Evolutionary conservation across 2,113 vertebrate species (phyloP).

Genomic region (Gadus macrocephalus): DNA sequence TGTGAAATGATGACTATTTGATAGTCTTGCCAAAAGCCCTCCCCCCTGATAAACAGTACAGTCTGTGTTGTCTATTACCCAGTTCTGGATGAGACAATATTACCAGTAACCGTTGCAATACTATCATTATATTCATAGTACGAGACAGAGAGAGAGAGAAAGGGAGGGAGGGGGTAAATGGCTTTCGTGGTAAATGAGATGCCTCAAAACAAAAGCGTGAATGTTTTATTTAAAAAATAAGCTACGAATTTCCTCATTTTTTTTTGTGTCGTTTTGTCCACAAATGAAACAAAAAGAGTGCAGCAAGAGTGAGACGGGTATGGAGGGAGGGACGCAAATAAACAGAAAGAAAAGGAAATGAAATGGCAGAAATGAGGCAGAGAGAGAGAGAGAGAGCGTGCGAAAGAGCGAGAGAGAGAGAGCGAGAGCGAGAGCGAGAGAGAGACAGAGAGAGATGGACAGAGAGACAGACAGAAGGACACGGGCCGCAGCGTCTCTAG

Average conservation of each 20-base stretch:
- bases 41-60: conserved; percentile 26
- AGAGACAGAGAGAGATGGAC: conserved; percentile 5
- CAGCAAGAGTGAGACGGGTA: conserved; percentile 57
- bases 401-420: conserved; percentile 17
- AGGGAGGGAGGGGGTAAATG: conserved; percentile 37
- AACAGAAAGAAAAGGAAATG: conserved; percentile 6
- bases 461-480: conserved; percentile 14
- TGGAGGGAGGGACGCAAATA: conserved; percentile 47
- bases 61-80: conserved; percentile 16
- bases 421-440: conserved; percentile 14
- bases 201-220: conserved; percentile 41
- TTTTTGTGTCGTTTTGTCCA: conserved; percentile 37
- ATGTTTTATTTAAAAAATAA: conserved; percentile 46
- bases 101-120: conserved; percentile 65
- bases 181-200: conserved; percentile 59
- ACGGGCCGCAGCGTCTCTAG: conserved; percentile 67
- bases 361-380: conserved; percentile 21
- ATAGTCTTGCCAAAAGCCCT: conserved; percentile 30
- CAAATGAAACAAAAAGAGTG: conserved; percentile 55
- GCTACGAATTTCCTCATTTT: conserved; percentile 65
- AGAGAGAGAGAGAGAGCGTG: conserved; percentile 18
- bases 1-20: conserved; percentile 34
- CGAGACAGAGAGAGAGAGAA: not conserved
- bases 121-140: conserved; percentile 56
- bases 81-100: conserved; percentile 39